phyloP scores from a whole-genome alignment of 2,888 invertebrate genomes.

The Biston betularia region DNA sequence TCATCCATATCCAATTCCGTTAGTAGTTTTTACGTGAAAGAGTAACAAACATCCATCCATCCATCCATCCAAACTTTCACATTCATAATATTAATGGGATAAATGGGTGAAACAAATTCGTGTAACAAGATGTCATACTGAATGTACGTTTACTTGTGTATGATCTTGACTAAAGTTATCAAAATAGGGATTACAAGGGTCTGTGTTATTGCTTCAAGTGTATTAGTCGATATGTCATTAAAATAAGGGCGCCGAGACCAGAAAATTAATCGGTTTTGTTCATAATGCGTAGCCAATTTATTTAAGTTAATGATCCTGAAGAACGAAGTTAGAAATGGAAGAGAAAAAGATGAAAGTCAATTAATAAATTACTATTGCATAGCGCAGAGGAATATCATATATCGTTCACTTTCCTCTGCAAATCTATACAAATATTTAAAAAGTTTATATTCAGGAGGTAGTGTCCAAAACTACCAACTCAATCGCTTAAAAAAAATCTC shows the following conservation, averaged over 20 bases:
- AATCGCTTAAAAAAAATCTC: no score
- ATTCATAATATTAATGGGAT: no score
- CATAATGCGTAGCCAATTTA: slow-evolving; percentile 13
- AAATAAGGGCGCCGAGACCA: slow-evolving; percentile 13
- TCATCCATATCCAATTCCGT: no score
- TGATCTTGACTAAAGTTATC: slow-evolving; percentile 41
- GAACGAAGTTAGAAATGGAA: slow-evolving; percentile 2
- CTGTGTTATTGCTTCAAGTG: slow-evolving; percentile 21
- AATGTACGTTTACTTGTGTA: slow-evolving; percentile 18
- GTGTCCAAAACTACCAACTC: no score
- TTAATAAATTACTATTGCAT: neutral
- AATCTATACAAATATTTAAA: no score
- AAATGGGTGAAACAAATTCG: neutral
- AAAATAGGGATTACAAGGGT: slow-evolving; percentile 41
- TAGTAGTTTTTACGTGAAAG: no score
- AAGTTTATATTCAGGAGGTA: no score
- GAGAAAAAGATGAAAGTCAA: neutral
- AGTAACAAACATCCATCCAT: no score
- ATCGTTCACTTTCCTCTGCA: neutral
- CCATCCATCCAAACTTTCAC: no score
- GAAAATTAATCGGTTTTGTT: slow-evolving; percentile 21
- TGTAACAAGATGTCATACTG: slow-evolving; percentile 17
- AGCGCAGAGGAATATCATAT: no score
- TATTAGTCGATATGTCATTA: slow-evolving; percentile 29
- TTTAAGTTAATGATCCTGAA: slow-evolving; percentile 9